Evolutionary conservation across 2,888 invertebrate genomes (phyloP).

Genomic region (Cybosia mesomella): DNA sequence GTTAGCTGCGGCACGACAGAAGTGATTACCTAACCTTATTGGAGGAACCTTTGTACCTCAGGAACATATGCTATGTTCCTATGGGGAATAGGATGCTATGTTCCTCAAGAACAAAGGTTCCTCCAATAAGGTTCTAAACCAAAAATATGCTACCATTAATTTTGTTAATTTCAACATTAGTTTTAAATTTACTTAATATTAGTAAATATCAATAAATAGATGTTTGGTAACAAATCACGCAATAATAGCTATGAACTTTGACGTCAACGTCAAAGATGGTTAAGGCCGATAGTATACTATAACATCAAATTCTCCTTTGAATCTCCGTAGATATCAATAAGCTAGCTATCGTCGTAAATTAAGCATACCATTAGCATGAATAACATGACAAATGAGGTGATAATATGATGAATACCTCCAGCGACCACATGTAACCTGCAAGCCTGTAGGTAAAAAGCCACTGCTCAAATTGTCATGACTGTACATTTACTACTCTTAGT

Average conservation of each 20-base stretch:
- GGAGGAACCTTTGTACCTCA: too few species aligned
- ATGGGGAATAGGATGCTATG: too few species aligned
- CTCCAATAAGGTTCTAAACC: too few species aligned
- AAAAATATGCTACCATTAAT: too few species aligned
- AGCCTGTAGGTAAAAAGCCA: slow-evolving; percentile 25
- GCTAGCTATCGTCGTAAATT: neutral
- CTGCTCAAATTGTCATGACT: slow-evolving; percentile 19
- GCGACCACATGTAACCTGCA: neutral
- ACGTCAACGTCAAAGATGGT: neutral
- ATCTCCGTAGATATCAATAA: neutral
- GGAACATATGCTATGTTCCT: too few species aligned
- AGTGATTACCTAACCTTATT: too few species aligned
- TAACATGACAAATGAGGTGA: neutral
- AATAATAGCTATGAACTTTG: neutral
- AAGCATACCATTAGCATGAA: neutral
- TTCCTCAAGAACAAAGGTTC: too few species aligned
- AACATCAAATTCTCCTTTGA: neutral
- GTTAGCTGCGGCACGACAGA: too few species aligned
- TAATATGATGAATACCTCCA: neutral
- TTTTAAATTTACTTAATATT: too few species aligned
- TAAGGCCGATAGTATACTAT: too few species aligned
- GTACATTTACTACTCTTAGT: slow-evolving; percentile 48
- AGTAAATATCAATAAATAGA: neutral
- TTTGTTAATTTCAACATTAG: too few species aligned
- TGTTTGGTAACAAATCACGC: neutral